Conservation (phyloP, 2,888 invertebrate species). For the Serrognathus titanus region DNA sequence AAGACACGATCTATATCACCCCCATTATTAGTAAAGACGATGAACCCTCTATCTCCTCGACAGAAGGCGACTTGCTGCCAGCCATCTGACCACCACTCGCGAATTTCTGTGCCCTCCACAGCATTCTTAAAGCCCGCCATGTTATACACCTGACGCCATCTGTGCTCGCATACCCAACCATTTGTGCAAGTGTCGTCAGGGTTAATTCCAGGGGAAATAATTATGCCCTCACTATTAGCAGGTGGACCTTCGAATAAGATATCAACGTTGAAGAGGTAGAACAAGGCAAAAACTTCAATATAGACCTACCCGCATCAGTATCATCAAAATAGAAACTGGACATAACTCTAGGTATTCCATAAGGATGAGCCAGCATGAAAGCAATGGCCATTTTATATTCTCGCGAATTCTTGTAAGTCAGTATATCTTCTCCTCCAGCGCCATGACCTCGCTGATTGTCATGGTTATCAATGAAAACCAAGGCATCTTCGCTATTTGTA, state of each 20-base stretch:
- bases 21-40: slow-evolving; percentile 59
- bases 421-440: slow-evolving; percentile 56
- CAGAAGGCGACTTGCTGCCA: slow-evolving; percentile 81
- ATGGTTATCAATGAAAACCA: slow-evolving; percentile 62
- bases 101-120: slow-evolving; percentile 56
- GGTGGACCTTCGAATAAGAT: slow-evolving; percentile 62
- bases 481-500: slow-evolving; percentile 40
- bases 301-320: slow-evolving; percentile 47
- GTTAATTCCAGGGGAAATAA: slow-evolving; percentile 65
- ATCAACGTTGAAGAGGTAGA: neutral
- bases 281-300: neutral
- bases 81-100: slow-evolving; percentile 65
- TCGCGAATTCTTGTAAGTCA: slow-evolving; percentile 66
- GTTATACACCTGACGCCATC: slow-evolving; percentile 77
- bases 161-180: slow-evolving; percentile 82
- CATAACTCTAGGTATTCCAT: slow-evolving; percentile 77
- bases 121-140: slow-evolving; percentile 77
- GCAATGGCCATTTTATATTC: slow-evolving; percentile 75
- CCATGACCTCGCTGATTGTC: slow-evolving; percentile 70
- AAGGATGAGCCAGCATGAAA: slow-evolving; percentile 84
- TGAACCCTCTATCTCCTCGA: slow-evolving; percentile 66
- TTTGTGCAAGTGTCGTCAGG: slow-evolving; percentile 63
- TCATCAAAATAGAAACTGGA: slow-evolving; percentile 74
- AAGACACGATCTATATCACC: slow-evolving; percentile 60
- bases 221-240: slow-evolving; percentile 58